A percentile compares a stretch with the other conserved stretches of the same genome.
Evolutionary conservation across 2,888 invertebrate species (phyloP).

Genomic region (Erpobdella octoculata): DNA sequence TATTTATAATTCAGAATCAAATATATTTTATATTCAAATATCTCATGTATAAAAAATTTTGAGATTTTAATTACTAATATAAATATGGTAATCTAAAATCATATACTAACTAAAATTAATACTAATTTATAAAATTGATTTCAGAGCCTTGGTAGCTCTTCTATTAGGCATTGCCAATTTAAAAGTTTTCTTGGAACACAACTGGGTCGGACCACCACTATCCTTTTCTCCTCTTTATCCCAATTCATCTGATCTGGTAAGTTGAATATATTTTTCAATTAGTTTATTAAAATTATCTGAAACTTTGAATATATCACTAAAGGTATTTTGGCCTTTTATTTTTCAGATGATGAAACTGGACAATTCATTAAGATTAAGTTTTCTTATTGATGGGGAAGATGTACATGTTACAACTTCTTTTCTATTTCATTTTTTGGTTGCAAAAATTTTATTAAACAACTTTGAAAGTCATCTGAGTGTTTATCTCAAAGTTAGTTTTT

Average conservation of each 20-base stretch:
- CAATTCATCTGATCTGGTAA: not conserved
- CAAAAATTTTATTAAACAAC: not conserved
- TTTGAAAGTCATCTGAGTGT: not conserved
- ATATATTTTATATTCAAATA: too few species aligned
- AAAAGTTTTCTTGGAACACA: constrained; percentile 68
- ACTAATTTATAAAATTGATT: constrained; percentile 5
- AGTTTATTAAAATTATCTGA: not conserved
- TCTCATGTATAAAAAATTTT: too few species aligned
- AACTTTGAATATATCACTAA: not conserved
- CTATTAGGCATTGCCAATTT: constrained; percentile 62
- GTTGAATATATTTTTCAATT: not conserved
- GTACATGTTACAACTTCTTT: not conserved
- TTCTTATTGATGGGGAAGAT: not conserved
- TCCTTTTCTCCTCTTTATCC: not conserved
- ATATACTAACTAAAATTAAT: too few species aligned
- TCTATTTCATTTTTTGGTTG: not conserved
- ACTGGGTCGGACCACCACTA: constrained; percentile 68
- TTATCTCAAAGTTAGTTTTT: constrained; percentile 3
- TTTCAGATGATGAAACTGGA: constrained; percentile 5
- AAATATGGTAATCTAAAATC: too few species aligned
- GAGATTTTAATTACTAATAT: too few species aligned
- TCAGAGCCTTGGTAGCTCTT: constrained; percentile 51
- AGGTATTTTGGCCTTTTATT: not conserved
- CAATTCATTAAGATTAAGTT: not conserved
- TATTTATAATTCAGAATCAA: too few species aligned